Evolutionary conservation across 2,113 vertebrate genomes (phyloP), one percentile per base, ranked within the genome.

Genomic region (Zootoca vivipara): DNA sequence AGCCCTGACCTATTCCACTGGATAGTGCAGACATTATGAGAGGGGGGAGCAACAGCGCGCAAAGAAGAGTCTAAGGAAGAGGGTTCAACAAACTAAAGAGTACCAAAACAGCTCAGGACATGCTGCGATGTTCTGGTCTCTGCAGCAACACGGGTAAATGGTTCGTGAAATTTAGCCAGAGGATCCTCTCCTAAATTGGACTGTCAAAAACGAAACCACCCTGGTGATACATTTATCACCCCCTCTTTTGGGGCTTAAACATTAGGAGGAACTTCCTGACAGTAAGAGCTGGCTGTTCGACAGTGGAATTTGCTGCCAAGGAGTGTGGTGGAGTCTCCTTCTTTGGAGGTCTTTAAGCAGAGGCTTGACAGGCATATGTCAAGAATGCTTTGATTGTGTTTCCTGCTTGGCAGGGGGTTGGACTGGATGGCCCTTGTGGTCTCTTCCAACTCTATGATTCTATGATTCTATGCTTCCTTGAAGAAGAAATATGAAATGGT

Each of bases 161-260:
- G 74, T 1, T 0, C 0, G 13, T 0, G 0, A 2, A 30, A 64
- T 40, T 30, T 0, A 91, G 38, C 73, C 83, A 91, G 42, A 58
- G 84, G 82, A 70, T 89, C 42, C 65, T 85, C 83, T 85, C 83
- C 85, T 52, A 73, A 86, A 83, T 46, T 86, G 89, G 46, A 86
- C 87, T 90, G 90, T n/a, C 82, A 90, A 82, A 56, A 82, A 20
- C 64, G 87, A 94, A 72, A 85, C 89, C 90, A 87, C 82, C 88
- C 65, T 42, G 67, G 46, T 56, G 90, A 10, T 65, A 5, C 26
- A 92, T n/a, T 24, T 30, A 84, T 93, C 92, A 94, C 90, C 74
- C 58, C 40, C 79, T 86, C 92, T 8, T 33, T 5, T 90, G 0
- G 46, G 1, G 46, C 83, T n/a, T n/a, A n/a, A n/a, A n/a, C n/a